Evolutionary conservation across 2,113 vertebrate genomes (phyloP).

Genomic region (Catagonus wagneri): DNA sequence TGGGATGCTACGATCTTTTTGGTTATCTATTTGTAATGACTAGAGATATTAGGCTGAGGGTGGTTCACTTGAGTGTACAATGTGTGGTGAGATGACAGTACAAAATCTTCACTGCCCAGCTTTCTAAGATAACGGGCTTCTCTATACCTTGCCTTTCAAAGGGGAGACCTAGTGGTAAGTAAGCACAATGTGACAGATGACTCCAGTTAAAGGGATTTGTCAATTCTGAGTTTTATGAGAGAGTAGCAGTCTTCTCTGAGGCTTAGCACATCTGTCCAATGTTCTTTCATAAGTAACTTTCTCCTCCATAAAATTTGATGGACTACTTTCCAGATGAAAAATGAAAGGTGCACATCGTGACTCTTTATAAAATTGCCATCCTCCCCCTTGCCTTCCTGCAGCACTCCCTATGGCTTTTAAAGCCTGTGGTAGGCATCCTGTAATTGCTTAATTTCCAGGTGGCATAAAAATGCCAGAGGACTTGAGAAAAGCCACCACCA

Average conservation of each 20-base stretch:
- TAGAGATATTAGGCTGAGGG: background rate
- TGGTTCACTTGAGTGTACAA: background rate
- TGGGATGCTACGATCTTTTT: background rate
- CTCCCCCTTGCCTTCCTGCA: background rate
- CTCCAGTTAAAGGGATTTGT: background rate
- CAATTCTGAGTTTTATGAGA: background rate
- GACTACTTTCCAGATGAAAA: background rate
- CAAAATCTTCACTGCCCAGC: background rate
- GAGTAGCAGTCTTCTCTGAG: background rate
- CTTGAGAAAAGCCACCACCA: background rate
- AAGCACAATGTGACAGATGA: background rate
- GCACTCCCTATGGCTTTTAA: background rate
- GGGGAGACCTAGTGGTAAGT: background rate
- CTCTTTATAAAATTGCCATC: background rate
- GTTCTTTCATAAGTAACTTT: background rate
- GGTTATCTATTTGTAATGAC: background rate
- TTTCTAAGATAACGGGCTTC: background rate
- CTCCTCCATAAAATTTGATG: background rate
- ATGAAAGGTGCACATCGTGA: background rate
- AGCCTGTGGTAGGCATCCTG: background rate
- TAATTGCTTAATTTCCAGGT: background rate
- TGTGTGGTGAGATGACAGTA: background rate
- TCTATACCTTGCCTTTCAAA: background rate
- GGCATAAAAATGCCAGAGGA: background rate
- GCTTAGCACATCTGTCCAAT: background rate